Evolutionary conservation across 2,888 invertebrate species (phyloP).

Genomic region (Nemoura dubitans): DNA sequence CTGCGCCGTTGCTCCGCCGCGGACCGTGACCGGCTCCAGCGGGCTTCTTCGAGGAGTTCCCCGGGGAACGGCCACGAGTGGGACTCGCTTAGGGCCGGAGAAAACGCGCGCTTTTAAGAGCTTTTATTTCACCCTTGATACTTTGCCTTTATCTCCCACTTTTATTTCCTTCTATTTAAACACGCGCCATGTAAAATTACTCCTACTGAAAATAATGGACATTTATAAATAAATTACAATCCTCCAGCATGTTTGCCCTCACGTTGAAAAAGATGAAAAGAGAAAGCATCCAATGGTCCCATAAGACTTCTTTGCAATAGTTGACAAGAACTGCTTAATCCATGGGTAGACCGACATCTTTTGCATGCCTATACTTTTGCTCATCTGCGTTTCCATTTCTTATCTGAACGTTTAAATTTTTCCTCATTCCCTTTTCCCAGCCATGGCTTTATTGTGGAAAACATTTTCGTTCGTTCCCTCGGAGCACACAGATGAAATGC

Average conservation of each 20-base stretch:
- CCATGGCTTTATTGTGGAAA: background rate
- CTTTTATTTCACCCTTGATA: slow-evolving; percentile 30
- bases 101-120: background rate
- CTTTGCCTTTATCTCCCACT: background rate
- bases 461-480: background rate
- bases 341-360: no score
- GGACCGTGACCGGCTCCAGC: background rate
- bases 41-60: background rate
- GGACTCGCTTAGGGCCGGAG: background rate
- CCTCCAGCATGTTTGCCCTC: background rate
- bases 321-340: no score
- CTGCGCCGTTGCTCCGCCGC: background rate
- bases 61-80: background rate
- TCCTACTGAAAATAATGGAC: background rate
- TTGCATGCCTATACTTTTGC: background rate
- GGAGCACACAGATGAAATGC: background rate
- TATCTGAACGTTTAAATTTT: background rate
- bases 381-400: background rate
- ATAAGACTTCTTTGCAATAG: no score
- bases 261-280: background rate
- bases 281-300: no score
- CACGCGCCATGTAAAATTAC: background rate
- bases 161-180: background rate
- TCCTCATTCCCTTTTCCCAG: background rate
- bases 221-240: background rate